phyloP scores from a whole-genome alignment of 2,113 vertebrate genomes.

The Protobothrops flavoviridis region DNA sequence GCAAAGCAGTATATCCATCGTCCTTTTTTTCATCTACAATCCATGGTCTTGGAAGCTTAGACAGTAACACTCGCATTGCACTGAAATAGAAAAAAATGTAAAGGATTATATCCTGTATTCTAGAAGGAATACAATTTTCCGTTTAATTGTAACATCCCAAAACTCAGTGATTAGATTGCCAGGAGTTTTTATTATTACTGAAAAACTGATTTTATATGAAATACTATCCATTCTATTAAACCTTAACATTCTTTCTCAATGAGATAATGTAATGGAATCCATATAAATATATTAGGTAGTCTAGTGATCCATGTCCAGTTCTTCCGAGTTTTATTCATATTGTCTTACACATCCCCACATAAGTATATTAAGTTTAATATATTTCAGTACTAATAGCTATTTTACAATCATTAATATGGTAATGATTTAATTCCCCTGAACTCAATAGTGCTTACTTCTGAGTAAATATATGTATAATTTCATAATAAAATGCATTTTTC shows the following conservation, averaged over 20 bases:
- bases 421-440: neutral
- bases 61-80: constrained; percentile 95
- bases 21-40: constrained; percentile 99
- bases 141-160: neutral
- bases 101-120: neutral
- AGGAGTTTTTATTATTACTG: neutral
- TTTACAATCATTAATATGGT: neutral
- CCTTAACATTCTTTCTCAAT: neutral
- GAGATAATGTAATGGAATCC: neutral
- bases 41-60: constrained; percentile 96
- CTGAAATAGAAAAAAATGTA: constrained; percentile 65
- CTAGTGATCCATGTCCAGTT: neutral
- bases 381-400: neutral
- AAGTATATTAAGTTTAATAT: neutral
- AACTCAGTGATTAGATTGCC: neutral
- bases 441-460: neutral
- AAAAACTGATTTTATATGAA: neutral
- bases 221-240: neutral
- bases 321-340: neutral
- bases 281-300: neutral
- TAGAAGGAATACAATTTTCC: neutral
- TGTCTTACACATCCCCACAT: neutral
- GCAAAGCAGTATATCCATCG: constrained; percentile 96
- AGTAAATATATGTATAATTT: neutral
- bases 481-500: neutral